phyloP scores from a whole-genome alignment of 2,797 vertebrate genomes.

The Gila robusta region DNA sequence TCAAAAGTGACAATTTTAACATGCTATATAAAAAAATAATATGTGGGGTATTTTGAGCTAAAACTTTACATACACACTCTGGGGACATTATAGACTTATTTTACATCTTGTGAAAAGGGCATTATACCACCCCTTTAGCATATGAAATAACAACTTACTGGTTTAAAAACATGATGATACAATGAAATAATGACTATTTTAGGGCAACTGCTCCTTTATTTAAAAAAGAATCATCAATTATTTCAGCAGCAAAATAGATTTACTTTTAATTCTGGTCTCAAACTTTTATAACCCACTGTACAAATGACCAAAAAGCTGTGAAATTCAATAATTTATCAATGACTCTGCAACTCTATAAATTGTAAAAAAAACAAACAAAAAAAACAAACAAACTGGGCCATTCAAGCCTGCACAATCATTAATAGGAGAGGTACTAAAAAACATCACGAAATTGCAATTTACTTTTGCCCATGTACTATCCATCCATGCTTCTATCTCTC shows the following conservation, averaged over 20 bases:
- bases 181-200: neutral
- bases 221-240: neutral
- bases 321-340: neutral
- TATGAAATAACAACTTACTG: neutral
- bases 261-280: neutral
- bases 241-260: neutral
- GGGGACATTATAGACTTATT: too few relatives aligned
- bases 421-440: conserved; percentile 9
- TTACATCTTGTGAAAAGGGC: too few relatives aligned
- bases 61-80: too few relatives aligned
- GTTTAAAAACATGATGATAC: neutral
- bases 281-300: neutral
- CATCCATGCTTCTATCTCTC: conserved; percentile 28
- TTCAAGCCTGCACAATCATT: conserved; percentile 18
- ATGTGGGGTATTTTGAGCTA: too few relatives aligned
- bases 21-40: too few relatives aligned
- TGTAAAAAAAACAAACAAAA: neutral
- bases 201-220: too few relatives aligned
- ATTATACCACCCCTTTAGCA: too few relatives aligned
- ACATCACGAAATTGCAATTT: conserved; percentile 45
- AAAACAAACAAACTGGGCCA: neutral
- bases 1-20: too few relatives aligned
- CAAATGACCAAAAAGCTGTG: conserved; percentile 15
- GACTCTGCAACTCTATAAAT: neutral
- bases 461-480: conserved; percentile 44